A percentile compares a stretch with the other conserved stretches of the same genome.
phyloP scores from a whole-genome alignment of 2,888 invertebrate genomes.

The Nasonovia ribisnigri region DNA sequence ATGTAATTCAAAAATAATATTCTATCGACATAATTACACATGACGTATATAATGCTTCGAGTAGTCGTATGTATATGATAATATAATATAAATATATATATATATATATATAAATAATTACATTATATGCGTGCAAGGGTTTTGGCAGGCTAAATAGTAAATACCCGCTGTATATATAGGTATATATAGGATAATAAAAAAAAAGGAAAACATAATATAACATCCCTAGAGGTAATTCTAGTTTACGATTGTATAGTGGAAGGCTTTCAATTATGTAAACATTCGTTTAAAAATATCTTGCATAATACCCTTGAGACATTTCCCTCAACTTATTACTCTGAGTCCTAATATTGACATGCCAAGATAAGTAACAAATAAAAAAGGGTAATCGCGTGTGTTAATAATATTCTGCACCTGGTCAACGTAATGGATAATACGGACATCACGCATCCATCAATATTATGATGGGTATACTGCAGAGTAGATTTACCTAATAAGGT shows the following conservation, averaged over 20 bases:
- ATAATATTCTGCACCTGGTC: background rate
- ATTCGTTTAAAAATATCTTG: background rate
- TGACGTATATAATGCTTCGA: background rate
- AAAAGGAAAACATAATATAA: background rate
- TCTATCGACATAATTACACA: background rate
- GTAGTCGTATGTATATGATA: background rate
- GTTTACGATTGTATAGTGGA: background rate
- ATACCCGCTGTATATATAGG: background rate
- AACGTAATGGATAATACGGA: background rate
- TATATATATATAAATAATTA: background rate
- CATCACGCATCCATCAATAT: background rate
- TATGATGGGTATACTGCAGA: background rate
- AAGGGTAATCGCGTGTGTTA: background rate
- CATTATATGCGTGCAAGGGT: background rate
- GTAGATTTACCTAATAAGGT: background rate
- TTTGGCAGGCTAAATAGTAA: background rate
- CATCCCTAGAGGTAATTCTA: background rate
- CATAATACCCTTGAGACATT: background rate
- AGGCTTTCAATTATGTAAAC: conserved; percentile 7
- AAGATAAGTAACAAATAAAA: background rate
- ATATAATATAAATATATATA: background rate
- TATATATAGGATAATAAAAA: background rate
- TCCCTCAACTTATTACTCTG: background rate
- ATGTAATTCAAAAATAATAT: conserved; percentile 33
- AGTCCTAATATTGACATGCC: background rate